These are phyloP conservation scores for Vulpes ferrilata DNA, from an alignment of 2,113 vertebrate species.

Conservation along the genomic window DNA sequence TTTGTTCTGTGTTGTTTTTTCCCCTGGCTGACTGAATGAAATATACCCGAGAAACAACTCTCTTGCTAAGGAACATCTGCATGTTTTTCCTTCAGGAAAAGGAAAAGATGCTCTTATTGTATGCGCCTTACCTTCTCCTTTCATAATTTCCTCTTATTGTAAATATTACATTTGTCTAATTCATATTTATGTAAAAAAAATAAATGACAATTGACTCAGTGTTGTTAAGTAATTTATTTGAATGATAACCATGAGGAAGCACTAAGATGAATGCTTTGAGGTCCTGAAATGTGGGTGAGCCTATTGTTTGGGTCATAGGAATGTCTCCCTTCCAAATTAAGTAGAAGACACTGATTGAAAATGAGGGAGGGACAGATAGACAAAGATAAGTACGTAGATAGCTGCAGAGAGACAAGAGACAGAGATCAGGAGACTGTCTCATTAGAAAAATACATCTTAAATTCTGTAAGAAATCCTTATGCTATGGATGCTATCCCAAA, in stretches of 20 bases:
- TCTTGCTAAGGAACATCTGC: not conserved
- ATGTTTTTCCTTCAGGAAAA: not conserved
- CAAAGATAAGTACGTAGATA: not conserved
- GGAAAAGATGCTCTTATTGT: not conserved
- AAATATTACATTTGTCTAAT: not conserved
- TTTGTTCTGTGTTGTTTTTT: not conserved
- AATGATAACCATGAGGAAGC: not conserved
- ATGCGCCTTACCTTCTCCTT: not conserved
- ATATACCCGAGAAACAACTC: not conserved
- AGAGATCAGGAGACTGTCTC: not conserved
- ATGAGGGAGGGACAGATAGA: not conserved
- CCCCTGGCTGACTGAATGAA: not conserved
- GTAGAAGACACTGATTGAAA: not conserved
- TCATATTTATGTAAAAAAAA: not conserved
- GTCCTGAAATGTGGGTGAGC: not conserved
- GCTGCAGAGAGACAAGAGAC: not conserved
- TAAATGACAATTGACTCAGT: not conserved
- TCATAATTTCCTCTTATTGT: not conserved
- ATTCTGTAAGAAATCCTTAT: not conserved
- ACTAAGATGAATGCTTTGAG: not conserved
- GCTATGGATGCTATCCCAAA: not conserved
- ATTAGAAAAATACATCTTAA: not conserved
- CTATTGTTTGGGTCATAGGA: not conserved
- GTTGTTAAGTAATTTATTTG: not conserved
- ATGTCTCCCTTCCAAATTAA: not conserved